phyloP scores from a whole-genome alignment of 2,113 vertebrate genomes.

The Erinaceus europaeus region DNA sequence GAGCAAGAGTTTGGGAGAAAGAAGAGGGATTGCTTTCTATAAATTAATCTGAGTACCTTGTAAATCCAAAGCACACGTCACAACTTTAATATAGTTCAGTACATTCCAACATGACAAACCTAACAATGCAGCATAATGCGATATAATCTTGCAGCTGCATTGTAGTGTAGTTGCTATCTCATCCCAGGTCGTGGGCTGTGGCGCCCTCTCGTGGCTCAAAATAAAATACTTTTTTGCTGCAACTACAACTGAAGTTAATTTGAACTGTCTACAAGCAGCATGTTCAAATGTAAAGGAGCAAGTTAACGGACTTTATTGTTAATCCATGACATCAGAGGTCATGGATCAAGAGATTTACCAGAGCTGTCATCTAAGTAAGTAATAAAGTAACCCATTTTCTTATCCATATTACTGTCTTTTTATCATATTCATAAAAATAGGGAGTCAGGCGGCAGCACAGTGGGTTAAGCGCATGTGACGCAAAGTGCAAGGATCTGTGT shows the following conservation, averaged over 20 bases:
- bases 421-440: not conserved
- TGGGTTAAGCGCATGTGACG: no score
- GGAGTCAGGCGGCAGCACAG: no score
- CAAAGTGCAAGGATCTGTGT: no score
- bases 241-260: rapidly evolving
- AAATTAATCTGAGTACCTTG: no score
- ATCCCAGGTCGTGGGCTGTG: not conserved
- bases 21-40: no score
- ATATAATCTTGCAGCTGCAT: no score
- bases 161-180: not conserved
- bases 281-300: not conserved
- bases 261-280: no score
- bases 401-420: not conserved
- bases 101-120: not conserved
- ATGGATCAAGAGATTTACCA: not conserved
- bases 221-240: not conserved
- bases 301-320: not conserved
- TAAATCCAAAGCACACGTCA: not conserved
- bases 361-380: no score
- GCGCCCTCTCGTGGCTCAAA: slow-evolving; percentile 22
- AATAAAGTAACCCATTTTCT: not conserved
- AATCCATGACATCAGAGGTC: no score
- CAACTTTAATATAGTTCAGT: not conserved
- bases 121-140: not conserved
- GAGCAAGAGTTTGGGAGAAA: no score